Base-by-base conservation (phyloP, 2,113 vertebrate genomes). In the Ondatra zibethicus region DNA sequence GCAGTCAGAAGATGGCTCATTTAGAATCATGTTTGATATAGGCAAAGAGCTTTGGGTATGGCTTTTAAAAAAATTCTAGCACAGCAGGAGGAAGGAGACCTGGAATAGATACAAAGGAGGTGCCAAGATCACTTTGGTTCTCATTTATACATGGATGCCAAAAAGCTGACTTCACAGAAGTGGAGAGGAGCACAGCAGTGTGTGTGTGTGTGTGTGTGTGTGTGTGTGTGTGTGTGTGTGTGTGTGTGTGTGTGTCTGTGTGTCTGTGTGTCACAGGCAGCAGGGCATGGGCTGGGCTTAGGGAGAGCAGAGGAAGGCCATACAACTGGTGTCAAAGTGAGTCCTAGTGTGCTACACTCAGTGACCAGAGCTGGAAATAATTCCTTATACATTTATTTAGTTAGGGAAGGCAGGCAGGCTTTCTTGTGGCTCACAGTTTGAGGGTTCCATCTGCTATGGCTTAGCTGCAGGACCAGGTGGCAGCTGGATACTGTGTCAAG, bases 31-130 rank as follows among this genome's bases (percentile, higher is more conserved):
- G 68, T 68, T 91, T 89, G 65, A 70, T 3, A 14, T 0, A 42
- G 72, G 63, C 33, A 55, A 65, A 65, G 76, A 92, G 31, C 23
- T 29, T 39, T 14, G 4, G 47, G 42, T 13, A n/a, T 9, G 14
- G 81, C 45, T 58, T 55, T 3, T 58, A n/a, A 2, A 8, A n/a
- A 42, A 42, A 6, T 9, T 17, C 25, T 0, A 6, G 47, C 3
- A 8, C 12, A 29, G 55, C 1, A 36, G 66, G 72, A 75, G 61
- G 68, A 47, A 90, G 39, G 63, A 36, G 84, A n/a, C 45, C 21
- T 0, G 0, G 81, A 45, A 65, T 0, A 12, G 52, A 52, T 5
- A 1, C 14, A 36, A 4, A 4, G 58, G 39, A 42, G 25, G 55
- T 0, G 7, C 19, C 45, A 21, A 7, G 70, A 33, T 1, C 25